A percentile compares a stretch with the other conserved stretches of the same genome.
Conservation (phyloP, 1,140 invertebrate genomes). For the Bilobella aurantiaca region DNA sequence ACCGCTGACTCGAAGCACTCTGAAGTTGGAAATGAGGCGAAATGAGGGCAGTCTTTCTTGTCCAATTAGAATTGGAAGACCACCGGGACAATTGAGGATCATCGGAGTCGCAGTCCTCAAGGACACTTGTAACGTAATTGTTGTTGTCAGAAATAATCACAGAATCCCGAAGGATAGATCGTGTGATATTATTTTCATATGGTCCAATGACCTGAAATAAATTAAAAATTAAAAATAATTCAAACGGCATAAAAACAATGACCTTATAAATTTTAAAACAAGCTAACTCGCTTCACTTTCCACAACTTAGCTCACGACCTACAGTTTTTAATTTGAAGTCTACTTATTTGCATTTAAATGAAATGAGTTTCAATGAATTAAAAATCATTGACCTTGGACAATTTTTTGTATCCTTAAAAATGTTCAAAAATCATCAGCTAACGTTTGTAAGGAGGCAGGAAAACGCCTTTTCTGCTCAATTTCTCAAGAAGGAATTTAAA, state of each 20-base stretch:
- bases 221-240: background rate
- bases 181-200: background rate
- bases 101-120: background rate
- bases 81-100: slow-evolving; percentile 1
- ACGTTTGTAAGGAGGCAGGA: too few species aligned
- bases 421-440: too few species aligned
- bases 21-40: background rate
- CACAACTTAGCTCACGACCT: too few species aligned
- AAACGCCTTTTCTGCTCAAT: too few species aligned
- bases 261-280: too few species aligned
- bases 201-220: background rate
- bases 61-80: background rate
- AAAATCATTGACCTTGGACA: too few species aligned
- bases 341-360: too few species aligned
- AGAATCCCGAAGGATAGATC: background rate
- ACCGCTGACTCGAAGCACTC: background rate
- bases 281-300: too few species aligned
- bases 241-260: background rate
- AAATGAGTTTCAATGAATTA: too few species aligned
- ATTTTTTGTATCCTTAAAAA: too few species aligned
- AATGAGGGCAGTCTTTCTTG: background rate
- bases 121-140: background rate
- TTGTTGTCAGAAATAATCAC: background rate
- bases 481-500: too few species aligned
- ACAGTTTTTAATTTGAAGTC: too few species aligned